A percentile compares a stretch with the other conserved stretches of the same genome.
These are phyloP conservation scores for Cyprinodon tularosa DNA, from an alignment of 2,113 vertebrate genomes.

Conservation along the genomic window DNA sequence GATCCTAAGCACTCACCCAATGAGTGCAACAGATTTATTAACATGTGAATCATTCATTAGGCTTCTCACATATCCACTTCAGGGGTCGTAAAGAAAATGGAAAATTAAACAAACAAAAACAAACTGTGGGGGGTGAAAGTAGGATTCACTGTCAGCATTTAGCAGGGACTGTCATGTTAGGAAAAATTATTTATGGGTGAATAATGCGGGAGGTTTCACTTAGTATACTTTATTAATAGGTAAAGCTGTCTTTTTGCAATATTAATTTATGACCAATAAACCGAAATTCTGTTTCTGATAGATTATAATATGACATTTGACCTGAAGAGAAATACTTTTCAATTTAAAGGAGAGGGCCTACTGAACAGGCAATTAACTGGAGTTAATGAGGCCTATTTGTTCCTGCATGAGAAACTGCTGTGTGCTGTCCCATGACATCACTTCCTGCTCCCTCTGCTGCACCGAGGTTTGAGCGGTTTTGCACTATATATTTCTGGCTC, in stretches of 20 bases:
- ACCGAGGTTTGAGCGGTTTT: too few relatives aligned
- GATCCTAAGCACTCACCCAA: conserved; percentile 75
- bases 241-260: neutral
- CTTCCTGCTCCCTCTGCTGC: too few relatives aligned
- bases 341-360: too few relatives aligned
- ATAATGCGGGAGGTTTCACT: neutral
- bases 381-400: too few relatives aligned
- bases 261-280: neutral
- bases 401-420: too few relatives aligned
- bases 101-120: conserved; percentile 23
- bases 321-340: too few relatives aligned
- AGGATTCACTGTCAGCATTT: conserved; percentile 14
- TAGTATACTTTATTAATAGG: neutral
- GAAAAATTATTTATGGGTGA: neutral
- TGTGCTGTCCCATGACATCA: too few relatives aligned
- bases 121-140: conserved; percentile 41
- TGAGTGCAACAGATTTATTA: conserved; percentile 76
- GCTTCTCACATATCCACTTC: conserved; percentile 58
- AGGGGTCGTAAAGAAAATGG: conserved; percentile 34
- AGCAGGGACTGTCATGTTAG: conserved; percentile 27
- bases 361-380: too few relatives aligned
- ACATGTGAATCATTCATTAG: conserved; percentile 69
- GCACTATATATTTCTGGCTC: too few relatives aligned
- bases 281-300: too few relatives aligned
- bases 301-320: too few relatives aligned